Evolutionary conservation across 2,797 vertebrate genomes (phyloP).

Genomic region (Brachymystax lenok): DNA sequence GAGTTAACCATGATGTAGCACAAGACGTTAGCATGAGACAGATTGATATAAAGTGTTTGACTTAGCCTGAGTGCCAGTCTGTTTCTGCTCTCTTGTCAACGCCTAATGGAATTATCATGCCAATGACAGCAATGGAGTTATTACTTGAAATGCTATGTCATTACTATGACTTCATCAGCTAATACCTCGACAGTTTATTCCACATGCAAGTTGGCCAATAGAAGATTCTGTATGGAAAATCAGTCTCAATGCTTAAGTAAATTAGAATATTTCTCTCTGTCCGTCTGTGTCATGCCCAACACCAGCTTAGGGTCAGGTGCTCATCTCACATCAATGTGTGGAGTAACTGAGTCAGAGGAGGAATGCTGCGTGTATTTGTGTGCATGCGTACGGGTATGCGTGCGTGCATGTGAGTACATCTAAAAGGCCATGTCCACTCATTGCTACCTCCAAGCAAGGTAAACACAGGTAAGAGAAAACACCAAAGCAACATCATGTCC

Average conservation of each 20-base stretch:
- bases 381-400: too few relatives aligned
- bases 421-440: too few relatives aligned
- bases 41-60: not conserved
- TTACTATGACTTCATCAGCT: not conserved
- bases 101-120: not conserved
- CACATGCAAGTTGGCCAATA: not conserved
- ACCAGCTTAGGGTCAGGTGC: not conserved
- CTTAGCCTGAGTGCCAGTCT: too few relatives aligned
- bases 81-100: too few relatives aligned
- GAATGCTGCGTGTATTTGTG: not conserved
- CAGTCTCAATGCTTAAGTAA: not conserved
- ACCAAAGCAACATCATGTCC: not conserved
- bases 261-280: conserved; percentile 4
- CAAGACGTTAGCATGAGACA: conserved; percentile 7
- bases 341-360: conserved; percentile 1
- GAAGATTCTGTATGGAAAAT: not conserved
- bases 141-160: not conserved
- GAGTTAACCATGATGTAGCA: not conserved
- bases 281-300: not conserved
- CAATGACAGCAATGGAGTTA: not conserved
- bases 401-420: too few relatives aligned
- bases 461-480: not conserved
- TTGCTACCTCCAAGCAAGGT: too few relatives aligned
- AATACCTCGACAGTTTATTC: not conserved
- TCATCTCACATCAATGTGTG: not conserved